Percentiles rank a stretch among this genome's conserved stretches.
These are phyloP conservation scores for Monochamus alternatus DNA, from an alignment of 2,888 invertebrate genomes.

Conservation along the genomic window DNA sequence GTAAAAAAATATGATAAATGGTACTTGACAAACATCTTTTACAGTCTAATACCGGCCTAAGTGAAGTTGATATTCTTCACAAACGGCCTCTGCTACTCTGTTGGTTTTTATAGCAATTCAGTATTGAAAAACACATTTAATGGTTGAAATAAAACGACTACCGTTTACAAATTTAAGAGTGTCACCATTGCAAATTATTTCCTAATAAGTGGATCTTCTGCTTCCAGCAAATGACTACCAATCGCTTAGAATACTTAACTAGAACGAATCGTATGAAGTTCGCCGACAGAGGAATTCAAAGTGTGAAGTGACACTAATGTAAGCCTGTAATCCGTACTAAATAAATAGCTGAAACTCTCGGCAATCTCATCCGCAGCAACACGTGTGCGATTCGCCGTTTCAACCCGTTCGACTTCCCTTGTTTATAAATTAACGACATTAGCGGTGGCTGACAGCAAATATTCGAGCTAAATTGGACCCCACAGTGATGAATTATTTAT, in stretches of 20 bases:
- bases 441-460: constrained; percentile 41
- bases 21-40: too few relatives aligned
- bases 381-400: constrained; percentile 33
- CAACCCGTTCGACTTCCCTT: constrained; percentile 36
- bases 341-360: constrained; percentile 26
- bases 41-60: too few relatives aligned
- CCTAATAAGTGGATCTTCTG: too few relatives aligned
- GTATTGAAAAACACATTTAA: too few relatives aligned
- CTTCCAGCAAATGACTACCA: too few relatives aligned
- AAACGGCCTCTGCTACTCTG: too few relatives aligned
- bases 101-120: too few relatives aligned
- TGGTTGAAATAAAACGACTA: too few relatives aligned
- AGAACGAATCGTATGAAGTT: constrained; percentile 1
- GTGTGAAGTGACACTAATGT: constrained; percentile 12
- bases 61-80: too few relatives aligned
- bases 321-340: not conserved
- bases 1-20: too few relatives aligned
- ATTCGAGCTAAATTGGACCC: constrained; percentile 43
- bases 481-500: constrained; percentile 39
- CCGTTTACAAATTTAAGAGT: too few relatives aligned
- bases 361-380: constrained; percentile 27
- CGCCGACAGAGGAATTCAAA: constrained; percentile 7
- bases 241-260: constrained; percentile 8
- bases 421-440: constrained; percentile 41
- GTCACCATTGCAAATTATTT: too few relatives aligned